Conservation (phyloP, 2,888 invertebrate genomes). For the Dolichomitus sp. region DNA sequence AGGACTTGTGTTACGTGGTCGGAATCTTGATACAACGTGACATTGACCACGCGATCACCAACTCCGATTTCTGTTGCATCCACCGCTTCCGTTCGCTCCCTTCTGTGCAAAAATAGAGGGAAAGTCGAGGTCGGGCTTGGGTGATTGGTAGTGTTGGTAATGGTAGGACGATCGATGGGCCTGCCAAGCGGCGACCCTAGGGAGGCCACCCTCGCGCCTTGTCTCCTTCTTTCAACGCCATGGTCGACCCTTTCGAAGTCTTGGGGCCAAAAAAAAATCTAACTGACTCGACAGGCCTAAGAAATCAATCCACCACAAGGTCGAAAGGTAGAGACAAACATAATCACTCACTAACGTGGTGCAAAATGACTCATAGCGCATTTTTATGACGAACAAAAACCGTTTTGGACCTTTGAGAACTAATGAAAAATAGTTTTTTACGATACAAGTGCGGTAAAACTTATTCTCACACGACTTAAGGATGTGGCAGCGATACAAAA, state of each 20-base stretch:
- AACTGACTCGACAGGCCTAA: background rate
- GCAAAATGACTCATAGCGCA: background rate
- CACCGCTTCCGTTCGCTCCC: slow-evolving; percentile 14
- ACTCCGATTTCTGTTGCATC: slow-evolving; percentile 26
- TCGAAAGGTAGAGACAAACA: background rate
- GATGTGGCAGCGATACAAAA: too few relatives aligned
- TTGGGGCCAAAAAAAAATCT: background rate
- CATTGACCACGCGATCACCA: slow-evolving; percentile 40
- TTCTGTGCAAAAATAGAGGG: slow-evolving; percentile 24
- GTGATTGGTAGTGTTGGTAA: background rate
- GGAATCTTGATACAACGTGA: slow-evolving; percentile 50
- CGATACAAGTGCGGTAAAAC: background rate
- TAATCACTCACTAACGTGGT: background rate
- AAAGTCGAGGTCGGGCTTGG: slow-evolving; percentile 21
- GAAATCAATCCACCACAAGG: background rate
- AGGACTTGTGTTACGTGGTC: slow-evolving; percentile 42
- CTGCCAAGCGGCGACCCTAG: slow-evolving; percentile 36
- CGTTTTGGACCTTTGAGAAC: background rate
- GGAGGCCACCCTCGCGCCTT: slow-evolving; percentile 36
- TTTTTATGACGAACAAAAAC: background rate
- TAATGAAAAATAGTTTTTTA: background rate
- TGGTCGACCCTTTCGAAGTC: slow-evolving; percentile 17
- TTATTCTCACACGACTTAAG: too few relatives aligned
- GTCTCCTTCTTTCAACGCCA: slow-evolving; percentile 22
- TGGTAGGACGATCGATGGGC: slow-evolving; percentile 46